These are phyloP conservation scores for Beris chalybata DNA, from an alignment of 2,888 invertebrate species.

Conservation along the genomic window DNA sequence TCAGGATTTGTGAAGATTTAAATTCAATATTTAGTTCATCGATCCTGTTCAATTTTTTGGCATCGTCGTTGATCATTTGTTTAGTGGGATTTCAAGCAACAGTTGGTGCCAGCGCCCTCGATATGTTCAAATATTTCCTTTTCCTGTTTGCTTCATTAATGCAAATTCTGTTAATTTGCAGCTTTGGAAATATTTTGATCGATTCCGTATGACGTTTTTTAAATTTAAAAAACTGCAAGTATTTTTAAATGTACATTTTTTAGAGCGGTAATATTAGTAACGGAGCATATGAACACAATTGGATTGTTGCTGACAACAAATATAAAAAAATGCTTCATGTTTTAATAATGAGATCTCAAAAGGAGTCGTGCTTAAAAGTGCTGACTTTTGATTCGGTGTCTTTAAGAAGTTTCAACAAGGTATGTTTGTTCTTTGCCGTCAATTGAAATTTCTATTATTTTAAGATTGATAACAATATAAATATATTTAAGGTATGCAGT, in stretches of 20 bases:
- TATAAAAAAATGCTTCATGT: slow-evolving; percentile 46
- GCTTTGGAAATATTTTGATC: slow-evolving; percentile 47
- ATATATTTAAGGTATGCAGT: slow-evolving; percentile 46
- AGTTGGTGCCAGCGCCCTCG: slow-evolving; percentile 44
- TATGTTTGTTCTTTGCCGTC: neutral
- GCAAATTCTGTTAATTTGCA: slow-evolving; percentile 49
- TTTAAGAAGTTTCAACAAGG: slow-evolving; percentile 23
- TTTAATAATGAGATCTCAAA: slow-evolving; percentile 42
- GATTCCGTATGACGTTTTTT: slow-evolving; percentile 42
- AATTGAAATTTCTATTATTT: no score
- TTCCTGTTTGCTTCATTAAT: slow-evolving; percentile 48
- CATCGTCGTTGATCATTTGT: slow-evolving; percentile 50
- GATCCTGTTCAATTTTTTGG: slow-evolving; percentile 48
- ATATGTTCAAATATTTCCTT: slow-evolving; percentile 45
- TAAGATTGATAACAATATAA: neutral
- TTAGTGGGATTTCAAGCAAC: slow-evolving; percentile 51
- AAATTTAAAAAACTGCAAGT: neutral
- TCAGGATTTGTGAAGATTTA: slow-evolving; percentile 44
- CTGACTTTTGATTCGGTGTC: slow-evolving; percentile 6
- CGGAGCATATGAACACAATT: slow-evolving; percentile 48
- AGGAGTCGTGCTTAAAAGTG: slow-evolving; percentile 5
- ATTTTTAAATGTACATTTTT: neutral
- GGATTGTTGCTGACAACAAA: slow-evolving; percentile 43
- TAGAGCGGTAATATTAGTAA: slow-evolving; percentile 47
- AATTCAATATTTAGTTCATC: slow-evolving; percentile 49